These are phyloP conservation scores for Philopotamus ludificatus DNA, from an alignment of 1,140 invertebrate species.

Conservation along the genomic window DNA sequence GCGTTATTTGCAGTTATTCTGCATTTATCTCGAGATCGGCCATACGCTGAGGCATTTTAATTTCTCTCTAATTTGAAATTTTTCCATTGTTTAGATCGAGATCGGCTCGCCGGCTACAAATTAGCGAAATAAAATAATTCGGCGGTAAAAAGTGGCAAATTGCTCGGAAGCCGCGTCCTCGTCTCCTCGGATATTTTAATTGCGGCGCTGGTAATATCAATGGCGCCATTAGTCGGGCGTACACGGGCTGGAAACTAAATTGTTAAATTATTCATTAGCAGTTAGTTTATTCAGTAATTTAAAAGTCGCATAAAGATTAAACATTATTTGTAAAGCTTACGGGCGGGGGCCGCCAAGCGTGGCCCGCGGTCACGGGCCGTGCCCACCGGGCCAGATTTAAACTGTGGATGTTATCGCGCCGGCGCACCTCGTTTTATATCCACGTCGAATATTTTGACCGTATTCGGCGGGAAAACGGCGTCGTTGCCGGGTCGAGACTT, in stretches of 20 bases:
- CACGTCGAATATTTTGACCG: too few species aligned
- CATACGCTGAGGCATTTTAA: too few species aligned
- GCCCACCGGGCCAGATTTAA: too few species aligned
- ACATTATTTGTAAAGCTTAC: constrained; percentile 31
- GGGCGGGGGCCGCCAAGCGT: constrained; percentile 11
- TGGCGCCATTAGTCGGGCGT: constrained; percentile 18
- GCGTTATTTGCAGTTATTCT: too few species aligned
- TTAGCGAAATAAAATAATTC: neutral
- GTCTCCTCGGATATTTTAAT: neutral
- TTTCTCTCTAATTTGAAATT: neutral
- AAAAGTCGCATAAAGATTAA: constrained; percentile 32
- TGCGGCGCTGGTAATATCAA: neutral
- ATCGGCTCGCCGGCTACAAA: neutral
- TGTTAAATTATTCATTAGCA: constrained; percentile 27
- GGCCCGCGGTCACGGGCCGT: constrained; percentile 9
- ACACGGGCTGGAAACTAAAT: constrained; percentile 19
- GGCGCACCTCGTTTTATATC: too few species aligned
- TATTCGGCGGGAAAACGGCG: too few species aligned
- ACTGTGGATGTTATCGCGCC: too few species aligned
- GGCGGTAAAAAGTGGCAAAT: neutral
- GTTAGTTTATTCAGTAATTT: constrained; percentile 25
- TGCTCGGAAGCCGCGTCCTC: neutral
- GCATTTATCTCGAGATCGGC: too few species aligned
- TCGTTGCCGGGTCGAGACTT: too few species aligned
- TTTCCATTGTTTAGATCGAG: neutral